These are phyloP conservation scores for Platyrinchus mystaceus DNA, from an alignment of 2,797 vertebrate genomes.

Conservation along the genomic window DNA sequence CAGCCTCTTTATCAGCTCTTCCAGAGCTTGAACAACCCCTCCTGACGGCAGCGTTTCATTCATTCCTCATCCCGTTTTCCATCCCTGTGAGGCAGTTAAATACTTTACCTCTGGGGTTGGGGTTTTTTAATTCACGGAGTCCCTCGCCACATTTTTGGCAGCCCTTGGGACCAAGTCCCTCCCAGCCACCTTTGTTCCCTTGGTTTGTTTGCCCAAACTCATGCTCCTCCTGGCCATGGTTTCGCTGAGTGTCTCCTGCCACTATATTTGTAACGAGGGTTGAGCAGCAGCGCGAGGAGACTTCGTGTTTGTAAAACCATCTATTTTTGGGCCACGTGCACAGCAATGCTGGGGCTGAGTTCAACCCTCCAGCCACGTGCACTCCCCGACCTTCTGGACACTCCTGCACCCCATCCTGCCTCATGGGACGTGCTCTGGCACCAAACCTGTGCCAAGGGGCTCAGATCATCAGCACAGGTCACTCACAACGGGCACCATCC, in stretches of 20 bases:
- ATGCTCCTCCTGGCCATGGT: background rate
- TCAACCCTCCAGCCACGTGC: background rate
- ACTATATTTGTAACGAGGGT: background rate
- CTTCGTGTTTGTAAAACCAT: background rate
- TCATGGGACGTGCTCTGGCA: fast-evolving
- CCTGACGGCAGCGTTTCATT: background rate
- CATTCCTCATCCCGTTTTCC: background rate
- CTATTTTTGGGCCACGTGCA: background rate
- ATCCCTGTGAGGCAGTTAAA: background rate
- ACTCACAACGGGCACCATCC: background rate
- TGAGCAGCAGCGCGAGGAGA: background rate
- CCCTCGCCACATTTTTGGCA: background rate
- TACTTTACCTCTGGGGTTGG: background rate
- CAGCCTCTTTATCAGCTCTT: background rate
- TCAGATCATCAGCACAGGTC: background rate
- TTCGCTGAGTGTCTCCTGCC: background rate
- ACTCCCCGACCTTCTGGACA: background rate
- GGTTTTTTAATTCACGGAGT: background rate
- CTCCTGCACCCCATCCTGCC: fast-evolving
- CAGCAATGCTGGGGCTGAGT: background rate
- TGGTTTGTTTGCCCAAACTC: background rate
- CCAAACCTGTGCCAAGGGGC: background rate
- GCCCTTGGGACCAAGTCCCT: background rate
- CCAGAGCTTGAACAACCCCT: background rate
- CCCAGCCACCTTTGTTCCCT: background rate